Evolutionary conservation across 2,888 invertebrate species (phyloP).

Genomic region (Pyrocoelia pectoralis): DNA sequence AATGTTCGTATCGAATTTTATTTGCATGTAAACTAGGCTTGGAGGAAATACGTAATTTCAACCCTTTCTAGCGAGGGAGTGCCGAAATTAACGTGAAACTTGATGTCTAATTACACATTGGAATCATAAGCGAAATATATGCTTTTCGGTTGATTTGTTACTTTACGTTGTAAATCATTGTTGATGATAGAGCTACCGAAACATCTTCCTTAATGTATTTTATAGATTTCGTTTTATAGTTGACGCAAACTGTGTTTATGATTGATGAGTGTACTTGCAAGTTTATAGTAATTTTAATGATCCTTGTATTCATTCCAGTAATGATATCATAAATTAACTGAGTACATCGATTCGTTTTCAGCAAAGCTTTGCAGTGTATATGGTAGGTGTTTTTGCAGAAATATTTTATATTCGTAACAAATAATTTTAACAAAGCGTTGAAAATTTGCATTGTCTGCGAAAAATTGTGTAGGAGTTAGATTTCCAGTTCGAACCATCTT

Average conservation of each 20-base stretch:
- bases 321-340: neutral
- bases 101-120: neutral
- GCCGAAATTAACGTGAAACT: neutral
- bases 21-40: neutral
- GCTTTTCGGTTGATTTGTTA: neutral
- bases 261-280: slow-evolving; percentile 1
- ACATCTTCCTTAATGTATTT: neutral
- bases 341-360: too few species aligned
- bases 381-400: too few species aligned
- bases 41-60: neutral
- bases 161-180: neutral
- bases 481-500: too few species aligned
- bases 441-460: too few species aligned
- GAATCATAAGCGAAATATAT: neutral
- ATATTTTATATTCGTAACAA: too few species aligned
- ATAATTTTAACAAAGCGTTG: too few species aligned
- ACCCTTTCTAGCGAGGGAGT: neutral
- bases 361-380: too few species aligned
- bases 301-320: neutral
- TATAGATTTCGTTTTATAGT: neutral
- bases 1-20: slow-evolving; percentile 1
- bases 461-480: too few species aligned
- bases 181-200: neutral
- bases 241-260: neutral
- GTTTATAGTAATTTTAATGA: neutral